These are phyloP conservation scores for Mionectes olivaceus DNA, from an alignment of 2,797 vertebrate species.

Conservation along the genomic window DNA sequence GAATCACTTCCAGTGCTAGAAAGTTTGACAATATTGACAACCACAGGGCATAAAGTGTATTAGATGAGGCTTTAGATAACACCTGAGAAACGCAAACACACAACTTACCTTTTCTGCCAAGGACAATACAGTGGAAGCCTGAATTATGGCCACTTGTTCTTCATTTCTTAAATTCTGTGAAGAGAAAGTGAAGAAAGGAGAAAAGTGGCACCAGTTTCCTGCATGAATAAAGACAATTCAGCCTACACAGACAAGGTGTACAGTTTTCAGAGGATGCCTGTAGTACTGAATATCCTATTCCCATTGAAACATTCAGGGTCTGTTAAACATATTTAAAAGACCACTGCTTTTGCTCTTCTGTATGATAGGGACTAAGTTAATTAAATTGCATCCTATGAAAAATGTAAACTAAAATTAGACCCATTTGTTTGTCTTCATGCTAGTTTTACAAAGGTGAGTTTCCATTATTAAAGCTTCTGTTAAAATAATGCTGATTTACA, in stretches of 20 bases:
- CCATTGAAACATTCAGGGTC: background rate
- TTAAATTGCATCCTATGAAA: background rate
- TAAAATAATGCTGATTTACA: background rate
- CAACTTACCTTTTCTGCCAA: slow-evolving; percentile 94
- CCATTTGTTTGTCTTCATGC: background rate
- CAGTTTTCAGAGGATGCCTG: background rate
- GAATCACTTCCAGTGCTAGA: background rate
- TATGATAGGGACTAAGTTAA: background rate
- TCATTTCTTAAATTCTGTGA: slow-evolving; percentile 96
- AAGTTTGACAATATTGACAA: background rate
- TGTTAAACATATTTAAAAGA: background rate
- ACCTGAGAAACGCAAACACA: background rate
- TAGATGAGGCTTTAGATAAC: background rate
- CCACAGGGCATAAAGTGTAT: background rate
- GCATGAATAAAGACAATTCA: background rate
- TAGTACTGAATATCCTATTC: background rate
- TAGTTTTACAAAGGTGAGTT: background rate
- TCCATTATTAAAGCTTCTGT: background rate
- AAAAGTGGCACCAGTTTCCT: background rate
- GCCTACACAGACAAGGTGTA: background rate
- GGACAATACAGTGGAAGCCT: slow-evolving; percentile 96
- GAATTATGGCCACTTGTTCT: slow-evolving; percentile 98
- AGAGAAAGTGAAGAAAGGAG: slow-evolving; percentile 1
- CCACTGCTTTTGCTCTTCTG: background rate
- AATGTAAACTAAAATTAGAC: slow-evolving; percentile 18